Evolutionary conservation across 2,888 invertebrate species (phyloP), one percentile per base, ranked within the genome.

Genomic region (Aquatica leii): DNA sequence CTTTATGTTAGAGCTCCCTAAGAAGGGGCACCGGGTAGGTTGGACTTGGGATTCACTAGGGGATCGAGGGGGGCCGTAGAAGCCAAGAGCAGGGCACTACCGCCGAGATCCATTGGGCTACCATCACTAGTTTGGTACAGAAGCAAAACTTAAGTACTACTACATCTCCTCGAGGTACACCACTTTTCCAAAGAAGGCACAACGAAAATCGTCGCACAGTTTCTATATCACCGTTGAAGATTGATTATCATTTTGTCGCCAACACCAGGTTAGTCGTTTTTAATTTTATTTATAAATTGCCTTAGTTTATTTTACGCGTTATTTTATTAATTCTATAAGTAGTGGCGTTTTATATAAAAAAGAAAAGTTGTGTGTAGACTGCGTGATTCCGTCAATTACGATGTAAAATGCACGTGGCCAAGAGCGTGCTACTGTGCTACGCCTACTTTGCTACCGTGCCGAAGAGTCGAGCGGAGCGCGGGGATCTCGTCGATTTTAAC

Each of bases 91-190:
- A 78, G 79, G 79, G 77, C 80, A 80, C 80, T 81, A 80, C 81
- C 78, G 79, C 79, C 78, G 76, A 77, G 79, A 77, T 79, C 78
- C 81, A 81, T 81, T 80, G 80, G 78, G 80, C 80, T 80, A 80
- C 81, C 80, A 80, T 76, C 79, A 76, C 77, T 79, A 80, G 78
- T 79, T 80, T 79, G 78, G 79, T 78, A 81, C 81, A 81, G 81
- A 80, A 81, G 81, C 79, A 76, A 75, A 76, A 76, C 71, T 63
- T 65, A 58, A 57, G 58, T 52, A 65, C 65, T 65, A 65, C 65
- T 61, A 59, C 64, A 65, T 61, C 65, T 65, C 61, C 61, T 65
- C 57, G 51, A 65, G 65, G 58, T 61, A 63, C 59, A 53, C 24
- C 62, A 59, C 57, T 41, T 51, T 46, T 46, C 54, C 57, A 35